Evolutionary conservation across 2,888 invertebrate species (phyloP).

Genomic region (Graphium colonna): DNA sequence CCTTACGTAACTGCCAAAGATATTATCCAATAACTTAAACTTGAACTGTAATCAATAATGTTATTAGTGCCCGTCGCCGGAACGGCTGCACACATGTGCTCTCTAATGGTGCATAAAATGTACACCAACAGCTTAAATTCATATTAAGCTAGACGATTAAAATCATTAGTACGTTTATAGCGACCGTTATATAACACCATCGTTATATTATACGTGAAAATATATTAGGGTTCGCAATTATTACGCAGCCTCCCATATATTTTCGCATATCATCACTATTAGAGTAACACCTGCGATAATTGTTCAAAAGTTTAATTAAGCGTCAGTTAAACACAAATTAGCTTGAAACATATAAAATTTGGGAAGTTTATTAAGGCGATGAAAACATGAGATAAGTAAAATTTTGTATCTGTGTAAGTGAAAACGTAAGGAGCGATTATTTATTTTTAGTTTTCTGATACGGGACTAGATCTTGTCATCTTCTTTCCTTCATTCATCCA

Average conservation of each 20-base stretch:
- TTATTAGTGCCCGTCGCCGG: constrained; percentile 20
- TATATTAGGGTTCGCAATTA: constrained; percentile 21
- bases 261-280: too few species aligned
- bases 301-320: too few species aligned
- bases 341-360: not conserved
- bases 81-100: constrained; percentile 30
- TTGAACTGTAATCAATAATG: constrained; percentile 20
- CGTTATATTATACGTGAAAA: constrained; percentile 23
- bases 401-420: too few species aligned
- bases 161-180: constrained; percentile 31
- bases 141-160: constrained; percentile 27
- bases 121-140: constrained; percentile 27
- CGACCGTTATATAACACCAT: constrained; percentile 23
- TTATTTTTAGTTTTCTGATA: too few species aligned
- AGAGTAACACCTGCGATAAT: too few species aligned
- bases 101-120: constrained; percentile 35
- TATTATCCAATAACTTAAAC: constrained; percentile 18
- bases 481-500: too few species aligned
- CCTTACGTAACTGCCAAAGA: constrained; percentile 6
- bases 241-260: not conserved
- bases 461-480: too few species aligned
- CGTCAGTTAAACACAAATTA: too few species aligned
- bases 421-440: too few species aligned
- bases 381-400: too few species aligned
- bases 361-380: too few species aligned